Base-by-base conservation (phyloP, 2,888 invertebrate genomes). In the Macrosiphum euphorbiae region DNA sequence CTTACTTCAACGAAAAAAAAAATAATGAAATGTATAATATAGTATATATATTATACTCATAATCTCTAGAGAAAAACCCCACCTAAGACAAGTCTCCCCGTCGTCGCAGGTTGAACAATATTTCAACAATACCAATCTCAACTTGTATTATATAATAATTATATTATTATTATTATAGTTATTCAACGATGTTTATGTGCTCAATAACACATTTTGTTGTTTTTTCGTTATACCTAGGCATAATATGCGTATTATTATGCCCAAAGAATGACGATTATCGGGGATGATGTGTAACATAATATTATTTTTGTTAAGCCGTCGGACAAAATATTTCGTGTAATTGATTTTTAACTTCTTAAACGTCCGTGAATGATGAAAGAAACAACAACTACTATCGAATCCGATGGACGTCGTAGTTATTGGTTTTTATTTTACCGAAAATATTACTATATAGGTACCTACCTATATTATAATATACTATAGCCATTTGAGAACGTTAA, bases 351-450 rank as follows among this genome's bases (percentile, higher is more conserved):
- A 88, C 44, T 2, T 26, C 55, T 26, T 28, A 55, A 88, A 16
- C 20, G 58, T 26, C 58, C 58, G 41, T 44, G 88, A 26, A 88
- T 41, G 26, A 28, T 41, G 24, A 35, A 67, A 58, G 28, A 88
- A 58, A 58, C 41, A 86, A 86, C 67, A 67, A 67, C 35, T 47
- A 35, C 35, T 47, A 47, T 67, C 5, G n/a, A 67, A 67, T 35
- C 67, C 67, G 67, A n/a, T 67, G 7, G 16, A 26, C 26, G 11
- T 44, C 52, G 16, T 16, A 52, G 52, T 52, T 44, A 85, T 85
- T 85, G 26, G 44, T 85, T 85, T 41, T 85, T 85, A 85, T 85
- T 41, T 41, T 41, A 85, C 85, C 85, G 11, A 85, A 85, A 85
- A 67, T 35, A 35, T 35, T 67, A n/a, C 35, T 67, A n/a, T 67